Evolutionary conservation across 2,113 vertebrate genomes (phyloP).

Genomic region (Etheostoma spectabile): DNA sequence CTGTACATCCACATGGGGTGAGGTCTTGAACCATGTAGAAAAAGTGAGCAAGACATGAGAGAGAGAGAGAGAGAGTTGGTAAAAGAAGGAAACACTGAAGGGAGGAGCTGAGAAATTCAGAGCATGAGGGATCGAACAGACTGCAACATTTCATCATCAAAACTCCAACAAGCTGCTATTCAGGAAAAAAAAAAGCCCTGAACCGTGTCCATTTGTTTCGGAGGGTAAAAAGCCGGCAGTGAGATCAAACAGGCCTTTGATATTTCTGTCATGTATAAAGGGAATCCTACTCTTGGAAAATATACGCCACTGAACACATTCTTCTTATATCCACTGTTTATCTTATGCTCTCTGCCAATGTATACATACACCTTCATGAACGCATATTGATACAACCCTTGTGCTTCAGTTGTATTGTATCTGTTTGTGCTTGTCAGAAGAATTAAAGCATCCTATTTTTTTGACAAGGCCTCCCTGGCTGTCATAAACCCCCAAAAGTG

Average conservation of each 20-base stretch:
- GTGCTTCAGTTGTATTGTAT: constrained; percentile 36
- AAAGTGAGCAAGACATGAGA: constrained; percentile 28
- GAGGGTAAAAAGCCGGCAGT: constrained; percentile 63
- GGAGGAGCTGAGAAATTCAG: constrained; percentile 60
- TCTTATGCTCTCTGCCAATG: constrained; percentile 55
- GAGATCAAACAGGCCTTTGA: constrained; percentile 81
- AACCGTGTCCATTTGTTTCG: constrained; percentile 75
- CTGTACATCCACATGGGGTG: constrained; percentile 1
- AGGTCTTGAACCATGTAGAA: constrained; percentile 38
- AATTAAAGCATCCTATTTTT: constrained; percentile 51
- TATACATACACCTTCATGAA: constrained; percentile 51
- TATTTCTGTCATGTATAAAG: constrained; percentile 75
- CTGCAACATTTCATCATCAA: constrained; percentile 79
- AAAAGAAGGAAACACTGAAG: constrained; percentile 43
- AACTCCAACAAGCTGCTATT: constrained; percentile 71
- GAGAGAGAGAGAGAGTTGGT: constrained; percentile 23
- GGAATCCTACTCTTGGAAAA: constrained; percentile 57
- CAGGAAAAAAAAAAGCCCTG: constrained; percentile 34
- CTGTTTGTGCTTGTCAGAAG: constrained; percentile 34
- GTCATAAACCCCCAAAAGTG: constrained; percentile 31
- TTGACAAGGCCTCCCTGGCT: constrained; percentile 32
- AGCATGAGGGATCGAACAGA: constrained; percentile 60
- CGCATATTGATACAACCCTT: constrained; percentile 33
- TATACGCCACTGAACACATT: constrained; percentile 55
- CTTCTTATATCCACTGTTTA: constrained; percentile 71